These are phyloP conservation scores for Hypena proboscidalis DNA, from an alignment of 2,888 invertebrate genomes.

Conservation along the genomic window DNA sequence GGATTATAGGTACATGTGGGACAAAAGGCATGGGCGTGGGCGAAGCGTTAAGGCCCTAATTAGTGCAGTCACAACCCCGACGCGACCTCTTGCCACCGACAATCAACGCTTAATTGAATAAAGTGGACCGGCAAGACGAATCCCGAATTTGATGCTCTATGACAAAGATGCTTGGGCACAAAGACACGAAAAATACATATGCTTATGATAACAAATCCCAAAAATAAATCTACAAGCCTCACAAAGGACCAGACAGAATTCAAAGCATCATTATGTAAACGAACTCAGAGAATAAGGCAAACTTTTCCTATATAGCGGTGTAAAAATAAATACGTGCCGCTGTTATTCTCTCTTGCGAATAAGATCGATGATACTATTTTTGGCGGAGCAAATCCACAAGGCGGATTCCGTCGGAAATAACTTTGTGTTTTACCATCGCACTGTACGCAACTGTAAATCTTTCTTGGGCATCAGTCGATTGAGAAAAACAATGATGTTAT, in stretches of 20 bases:
- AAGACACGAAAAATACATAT: not conserved
- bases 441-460: slow-evolving; percentile 70
- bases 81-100: slow-evolving; percentile 78
- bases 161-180: slow-evolving; percentile 29
- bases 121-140: slow-evolving; percentile 72
- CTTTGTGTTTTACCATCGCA: slow-evolving; percentile 70
- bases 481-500: slow-evolving; percentile 69
- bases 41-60: slow-evolving; percentile 74
- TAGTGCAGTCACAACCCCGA: slow-evolving; percentile 73
- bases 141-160: slow-evolving; percentile 62
- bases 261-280: slow-evolving; percentile 53
- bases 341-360: slow-evolving; percentile 72
- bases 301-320: slow-evolving; percentile 58
- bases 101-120: slow-evolving; percentile 80
- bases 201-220: not conserved
- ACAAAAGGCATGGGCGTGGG: slow-evolving; percentile 71
- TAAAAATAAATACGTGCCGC: slow-evolving; percentile 69
- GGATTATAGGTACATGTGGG: slow-evolving; percentile 50
- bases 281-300: slow-evolving; percentile 55
- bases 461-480: slow-evolving; percentile 70
- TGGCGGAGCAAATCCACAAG: slow-evolving; percentile 76
- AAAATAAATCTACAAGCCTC: slow-evolving; percentile 5
- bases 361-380: slow-evolving; percentile 82
- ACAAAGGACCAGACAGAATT: slow-evolving; percentile 27
- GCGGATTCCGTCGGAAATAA: slow-evolving; percentile 81